Evolutionary conservation across 2,888 invertebrate genomes (phyloP), one percentile per base, ranked within the genome.

Genomic region (Stenoptilia bipunctidactyla): DNA sequence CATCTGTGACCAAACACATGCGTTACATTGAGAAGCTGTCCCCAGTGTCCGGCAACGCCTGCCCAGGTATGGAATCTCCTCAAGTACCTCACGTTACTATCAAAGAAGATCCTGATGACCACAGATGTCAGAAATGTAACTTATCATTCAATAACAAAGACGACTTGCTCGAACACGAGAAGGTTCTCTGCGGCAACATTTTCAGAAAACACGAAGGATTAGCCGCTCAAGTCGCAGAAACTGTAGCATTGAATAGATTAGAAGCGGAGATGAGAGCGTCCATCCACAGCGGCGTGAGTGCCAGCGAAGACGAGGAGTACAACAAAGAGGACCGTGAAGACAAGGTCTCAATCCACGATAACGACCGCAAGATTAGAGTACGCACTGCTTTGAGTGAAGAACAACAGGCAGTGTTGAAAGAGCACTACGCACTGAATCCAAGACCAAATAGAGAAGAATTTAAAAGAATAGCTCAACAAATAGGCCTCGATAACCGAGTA

Each of bases 381-480:
- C 88, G 98, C 43, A 97, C 97, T 5, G 90, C 97, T 47, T 92
- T 99, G 47, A 95, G 93, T 34, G 98, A 98, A 58, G 96, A 96
- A 61, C 98, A 98, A 67, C 89, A 97, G 58, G 88, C 90, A 34
- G 88, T 96, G 40, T 86, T 99, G 39, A 95, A 95, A 63, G 90
- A 93, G 46, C 93, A 96, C 65, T 99, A 97, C 68, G 87, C 92
- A 38, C 71, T 90, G 13, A 98, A 99, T 75, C 92, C 97, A 6
- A 88, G 97, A 45, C 98, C 99, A 1, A 95, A 95, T 61, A 91
- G 97, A 37, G 96, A 96, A 52, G 98, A 98, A 63, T 90, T 98
- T 53, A 91, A 92, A 39, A 89, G 92, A 63, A 94, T 99, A 54
- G 97, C 97, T 1, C 89, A 92, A 13, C 86, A 86, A 44, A 85